Percentiles rank a stretch among this genome's conserved stretches.
Evolutionary conservation across 2,888 invertebrate genomes (phyloP).

Genomic region (Anthophora plumipes): DNA sequence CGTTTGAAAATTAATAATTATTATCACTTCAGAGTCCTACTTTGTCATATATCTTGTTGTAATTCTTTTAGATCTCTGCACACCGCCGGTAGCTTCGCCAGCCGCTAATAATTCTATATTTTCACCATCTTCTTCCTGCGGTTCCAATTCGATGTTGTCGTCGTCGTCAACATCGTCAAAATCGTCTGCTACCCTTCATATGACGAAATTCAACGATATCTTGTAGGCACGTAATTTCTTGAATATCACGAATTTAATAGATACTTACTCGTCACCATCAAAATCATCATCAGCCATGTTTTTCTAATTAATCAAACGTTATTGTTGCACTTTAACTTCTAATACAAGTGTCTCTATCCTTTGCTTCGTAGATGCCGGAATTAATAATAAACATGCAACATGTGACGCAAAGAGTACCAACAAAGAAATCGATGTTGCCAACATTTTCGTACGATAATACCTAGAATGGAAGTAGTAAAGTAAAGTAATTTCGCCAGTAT

Average conservation of each 20-base stretch:
- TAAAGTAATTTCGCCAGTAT: too few species aligned
- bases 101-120: constrained; percentile 93
- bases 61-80: constrained; percentile 94
- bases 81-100: constrained; percentile 92
- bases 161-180: constrained; percentile 96
- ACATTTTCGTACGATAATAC: too few species aligned
- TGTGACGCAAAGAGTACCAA: too few species aligned
- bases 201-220: constrained; percentile 8
- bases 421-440: too few species aligned
- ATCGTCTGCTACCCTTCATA: constrained; percentile 89
- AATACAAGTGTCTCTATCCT: too few species aligned
- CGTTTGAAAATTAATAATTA: neutral
- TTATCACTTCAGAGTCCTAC: constrained; percentile 84
- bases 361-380: too few species aligned
- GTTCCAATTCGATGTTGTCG: constrained; percentile 94
- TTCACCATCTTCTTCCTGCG: constrained; percentile 94
- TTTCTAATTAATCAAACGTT: constrained; percentile 21
- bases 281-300: constrained; percentile 95
- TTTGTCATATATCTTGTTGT: constrained; percentile 99
- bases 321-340: neutral
- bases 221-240: too few species aligned
- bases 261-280: constrained; percentile 91
- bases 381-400: too few species aligned
- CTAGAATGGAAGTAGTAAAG: too few species aligned
- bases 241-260: neutral